Base-by-base conservation (phyloP, 2,113 vertebrate species). In the Dendropsophus ebraccatus region DNA sequence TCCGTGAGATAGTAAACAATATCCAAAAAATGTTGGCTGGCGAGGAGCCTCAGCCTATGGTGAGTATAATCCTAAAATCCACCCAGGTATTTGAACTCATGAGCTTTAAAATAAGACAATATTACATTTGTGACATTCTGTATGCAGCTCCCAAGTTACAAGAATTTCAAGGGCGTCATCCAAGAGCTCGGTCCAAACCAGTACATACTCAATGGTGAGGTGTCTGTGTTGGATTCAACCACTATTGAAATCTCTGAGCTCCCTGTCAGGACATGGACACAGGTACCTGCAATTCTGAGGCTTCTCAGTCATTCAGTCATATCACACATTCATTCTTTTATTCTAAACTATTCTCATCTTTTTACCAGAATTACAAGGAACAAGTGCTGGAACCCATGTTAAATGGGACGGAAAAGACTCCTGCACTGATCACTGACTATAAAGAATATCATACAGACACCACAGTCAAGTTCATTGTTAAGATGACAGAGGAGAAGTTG, bases 231-330 rank as follows among this genome's bases (percentile, higher is more conserved):
- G 21, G 94, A 99, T 89, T 95, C 95, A 12, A 98, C 96, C 83
- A 99, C 97, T 88, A 95, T 99, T n/a, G 98, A 99, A 93, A 99
- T 99, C 93, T 96, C 97, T 1, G 98, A 99, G 88, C 93, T 99
- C 90, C 98, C 98, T 0, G 91, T 97, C 85, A 97, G 96, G 90
- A 94, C 95, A 0, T 99, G 98, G 98, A 99, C 98, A 12, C 98
- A 99, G 95, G 98, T 98, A 84, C 85, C 37, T 2, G 1, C 52
- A 60, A 52, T 58, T 37, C 0, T n/a, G 13, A 78, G 21, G 11
- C 21, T 2, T 50, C 17, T 80, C 32, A 41, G 12, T 80, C 2
- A 10, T 9, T 37, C 14, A 62, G 0, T 14, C 23, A 6, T 62
- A 41, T 5, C 6, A n/a, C n/a, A 5, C 2, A 28, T 17, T 25